Conservation (phyloP, 2,113 vertebrate species). For the Entomyzon cyanotis region DNA sequence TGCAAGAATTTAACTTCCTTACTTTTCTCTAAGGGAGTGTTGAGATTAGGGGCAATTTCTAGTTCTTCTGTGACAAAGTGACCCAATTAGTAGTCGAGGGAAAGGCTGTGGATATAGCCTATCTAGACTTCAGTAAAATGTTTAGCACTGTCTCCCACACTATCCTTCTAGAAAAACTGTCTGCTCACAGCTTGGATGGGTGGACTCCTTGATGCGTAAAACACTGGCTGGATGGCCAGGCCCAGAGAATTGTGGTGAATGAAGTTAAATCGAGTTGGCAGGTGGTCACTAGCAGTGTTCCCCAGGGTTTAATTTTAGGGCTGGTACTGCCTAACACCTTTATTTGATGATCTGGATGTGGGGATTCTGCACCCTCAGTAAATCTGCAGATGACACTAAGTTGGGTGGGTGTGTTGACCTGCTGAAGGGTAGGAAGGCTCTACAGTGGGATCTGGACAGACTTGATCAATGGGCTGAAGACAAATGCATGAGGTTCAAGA, state of each 20-base stretch:
- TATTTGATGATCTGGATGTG: not conserved
- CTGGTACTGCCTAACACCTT: not conserved
- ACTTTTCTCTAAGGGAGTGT: not conserved
- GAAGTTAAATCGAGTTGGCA: not conserved
- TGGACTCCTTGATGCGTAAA: not conserved
- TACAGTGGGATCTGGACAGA: not conserved
- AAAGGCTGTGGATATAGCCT: not conserved
- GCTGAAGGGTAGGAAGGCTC: not conserved
- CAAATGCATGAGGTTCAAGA: not conserved
- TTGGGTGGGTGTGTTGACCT: not conserved
- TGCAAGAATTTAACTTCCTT: not conserved
- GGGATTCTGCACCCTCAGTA: not conserved
- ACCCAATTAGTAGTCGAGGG: not conserved
- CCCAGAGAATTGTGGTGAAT: not conserved
- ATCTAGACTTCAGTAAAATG: not conserved
- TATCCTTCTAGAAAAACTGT: not conserved
- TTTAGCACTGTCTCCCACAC: not conserved
- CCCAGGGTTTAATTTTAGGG: not conserved
- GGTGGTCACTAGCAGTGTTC: rapidly evolving
- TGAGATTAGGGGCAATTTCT: not conserved
- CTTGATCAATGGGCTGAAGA: not conserved
- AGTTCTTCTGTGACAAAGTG: not conserved
- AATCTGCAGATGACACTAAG: not conserved
- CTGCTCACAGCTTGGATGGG: not conserved
- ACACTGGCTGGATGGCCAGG: not conserved